A percentile compares a stretch with the other conserved stretches of the same genome.
Conservation (phyloP, 2,113 vertebrate genomes). For the Phylloscopus trochilus region DNA sequence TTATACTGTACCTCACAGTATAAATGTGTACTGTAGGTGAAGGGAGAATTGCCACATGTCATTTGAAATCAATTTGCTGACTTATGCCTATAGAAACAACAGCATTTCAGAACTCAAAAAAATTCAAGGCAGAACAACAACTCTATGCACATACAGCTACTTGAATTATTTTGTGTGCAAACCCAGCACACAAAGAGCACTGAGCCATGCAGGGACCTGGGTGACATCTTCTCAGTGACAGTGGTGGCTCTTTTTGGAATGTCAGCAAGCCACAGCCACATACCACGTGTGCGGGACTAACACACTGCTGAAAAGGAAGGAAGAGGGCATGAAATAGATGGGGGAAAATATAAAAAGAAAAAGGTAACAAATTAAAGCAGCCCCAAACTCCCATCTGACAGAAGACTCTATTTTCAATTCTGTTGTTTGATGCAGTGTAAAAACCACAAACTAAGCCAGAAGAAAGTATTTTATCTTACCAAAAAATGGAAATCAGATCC, state of each 20-base stretch:
- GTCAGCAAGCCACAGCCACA: background rate
- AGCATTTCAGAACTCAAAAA: background rate
- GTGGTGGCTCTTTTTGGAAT: background rate
- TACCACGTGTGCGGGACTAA: background rate
- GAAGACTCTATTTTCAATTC: background rate
- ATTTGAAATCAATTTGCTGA: background rate
- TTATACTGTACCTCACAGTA: background rate
- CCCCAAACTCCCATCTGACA: background rate
- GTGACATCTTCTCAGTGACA: background rate
- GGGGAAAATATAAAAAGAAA: accelerated
- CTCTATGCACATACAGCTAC: background rate
- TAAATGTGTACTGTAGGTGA: background rate
- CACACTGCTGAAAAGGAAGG: background rate
- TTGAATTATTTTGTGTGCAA: background rate
- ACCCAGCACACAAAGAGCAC: accelerated
- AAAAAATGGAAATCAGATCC: background rate
- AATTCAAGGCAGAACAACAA: background rate
- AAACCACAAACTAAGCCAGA: background rate
- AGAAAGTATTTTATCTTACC: background rate
- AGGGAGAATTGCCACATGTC: background rate
- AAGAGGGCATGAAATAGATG: background rate
- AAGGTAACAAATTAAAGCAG: background rate
- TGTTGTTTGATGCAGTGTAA: background rate
- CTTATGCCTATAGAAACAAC: background rate
- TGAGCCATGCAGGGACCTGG: background rate